Evolutionary conservation across 2,888 invertebrate species (phyloP), one percentile per base, ranked within the genome.

Genomic region (Tuberolachnus salignus): DNA sequence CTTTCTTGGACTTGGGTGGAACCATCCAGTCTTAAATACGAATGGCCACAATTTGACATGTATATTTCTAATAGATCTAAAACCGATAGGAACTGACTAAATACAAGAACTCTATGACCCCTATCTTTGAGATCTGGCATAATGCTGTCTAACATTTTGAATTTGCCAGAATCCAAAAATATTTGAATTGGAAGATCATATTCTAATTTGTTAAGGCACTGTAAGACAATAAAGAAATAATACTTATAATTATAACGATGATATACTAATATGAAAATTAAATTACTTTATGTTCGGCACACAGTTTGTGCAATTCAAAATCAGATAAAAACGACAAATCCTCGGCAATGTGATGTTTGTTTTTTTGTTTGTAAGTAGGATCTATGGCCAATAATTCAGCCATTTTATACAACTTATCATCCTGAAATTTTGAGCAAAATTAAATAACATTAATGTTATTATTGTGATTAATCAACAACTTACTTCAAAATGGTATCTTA

Each of bases 71-170:
- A 86, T 82, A 98, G 90, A 86, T 98, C 96, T 85, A 98, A 88
- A 89, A 98, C 90, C 89, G 96, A 95, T 49, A 94, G 94, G 87
- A 98, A 98, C 88, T 98, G 98, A 85, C 95, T 96, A 88, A 98
- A 98, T 82, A 98, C 89, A 81, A 98, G 87, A 82, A 97, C 94
- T 19, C 97, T 89, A 85, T 94, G 93, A 0, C 92, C 92, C 0
- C 89, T 90, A 10, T 86, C 86, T 85, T 94, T 91, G 81, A 96
- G 87, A 80, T 89, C 87, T 0, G 93, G 92, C 81, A 98, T 86
- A 84, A 95, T 86, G 82, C 88, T 87, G 84, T 97, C 95, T 80
- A 98, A 86, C 84, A 91, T 90, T 49, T 87, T 84, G 84, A 97
- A 93, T 87, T 98, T 98, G 0, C 97, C 97, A 0, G 97, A 95